phyloP scores from a whole-genome alignment of 1,140 invertebrate genomes.

The Drosophila repletoides region DNA sequence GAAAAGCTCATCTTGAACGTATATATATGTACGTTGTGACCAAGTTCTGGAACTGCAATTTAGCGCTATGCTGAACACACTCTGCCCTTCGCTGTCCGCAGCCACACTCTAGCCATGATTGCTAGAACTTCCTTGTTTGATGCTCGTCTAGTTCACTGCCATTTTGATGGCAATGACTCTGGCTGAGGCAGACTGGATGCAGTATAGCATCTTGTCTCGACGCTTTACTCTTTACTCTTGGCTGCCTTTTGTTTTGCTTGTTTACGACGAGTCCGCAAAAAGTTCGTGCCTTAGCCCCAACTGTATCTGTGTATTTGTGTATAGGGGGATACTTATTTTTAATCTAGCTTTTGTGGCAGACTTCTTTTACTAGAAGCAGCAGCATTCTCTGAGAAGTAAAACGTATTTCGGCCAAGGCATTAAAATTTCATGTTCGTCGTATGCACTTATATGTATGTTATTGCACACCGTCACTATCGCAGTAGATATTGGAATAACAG shows the following conservation, averaged over 20 bases:
- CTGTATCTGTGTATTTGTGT: background rate
- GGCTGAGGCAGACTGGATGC: slow-evolving; percentile 25
- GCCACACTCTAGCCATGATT: slow-evolving; percentile 47
- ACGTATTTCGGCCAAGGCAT: background rate
- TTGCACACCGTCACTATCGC: too few relatives aligned
- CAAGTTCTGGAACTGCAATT: slow-evolving; percentile 71
- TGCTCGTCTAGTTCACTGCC: slow-evolving; percentile 69
- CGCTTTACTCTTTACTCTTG: too few relatives aligned
- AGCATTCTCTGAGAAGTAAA: background rate
- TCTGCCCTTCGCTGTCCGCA: background rate
- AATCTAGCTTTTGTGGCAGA: background rate
- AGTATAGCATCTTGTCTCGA: slow-evolving; percentile 10
- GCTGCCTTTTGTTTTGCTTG: slow-evolving; percentile 20
- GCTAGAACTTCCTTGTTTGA: slow-evolving; percentile 71
- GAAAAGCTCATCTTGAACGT: slow-evolving; percentile 47
- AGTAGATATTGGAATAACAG: slow-evolving; percentile 16
- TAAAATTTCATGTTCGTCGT: slow-evolving; percentile 5
- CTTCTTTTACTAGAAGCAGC: background rate
- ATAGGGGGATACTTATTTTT: slow-evolving; percentile 1
- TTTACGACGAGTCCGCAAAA: slow-evolving; percentile 18
- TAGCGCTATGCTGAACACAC: slow-evolving; percentile 38
- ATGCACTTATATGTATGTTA: background rate
- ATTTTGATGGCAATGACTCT: slow-evolving; percentile 73
- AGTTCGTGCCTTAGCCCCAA: slow-evolving; percentile 7
- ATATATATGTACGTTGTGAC: slow-evolving; percentile 37